Base-by-base conservation (phyloP, 2,888 invertebrate genomes). In the Congeria kusceri region DNA sequence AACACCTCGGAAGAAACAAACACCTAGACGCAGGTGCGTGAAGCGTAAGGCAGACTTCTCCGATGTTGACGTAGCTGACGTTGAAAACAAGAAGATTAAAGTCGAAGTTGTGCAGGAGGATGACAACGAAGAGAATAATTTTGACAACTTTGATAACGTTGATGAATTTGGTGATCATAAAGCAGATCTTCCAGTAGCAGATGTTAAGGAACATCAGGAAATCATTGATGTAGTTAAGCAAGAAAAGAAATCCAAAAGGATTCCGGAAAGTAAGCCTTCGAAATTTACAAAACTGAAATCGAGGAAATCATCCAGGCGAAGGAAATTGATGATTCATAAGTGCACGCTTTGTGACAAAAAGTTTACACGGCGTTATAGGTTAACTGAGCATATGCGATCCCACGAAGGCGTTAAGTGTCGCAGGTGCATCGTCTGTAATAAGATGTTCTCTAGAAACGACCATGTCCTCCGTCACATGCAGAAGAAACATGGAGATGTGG, bases 381-480 rank as follows among this genome's bases (percentile, higher is more conserved):
- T 75, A 7, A 59, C 63, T 7, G 68, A 69, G 25, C 78, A 78
- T 47, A 73, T 65, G 64, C 59, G 64, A n/a, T 56, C 59, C 11
- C 78, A 78, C 69, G 29, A 46, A 23, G 78, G 73, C 15, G 62
- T 65, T 13, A 68, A 68, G 18, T 46, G 61, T 3, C 53, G 65
- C 63, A 44, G 67, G 15, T 81, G 81, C 49, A 56, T 73, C 7
- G 72, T 76, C 15, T 82, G 82, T 44, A 39, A 29, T 3, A 68
- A 64, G 28, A 15, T 46, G 39, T 82, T 82, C 56, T 39, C 27
- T 13, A 64, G 78, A 28, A 53, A 65, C 13, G 67, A 72, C 44
- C 78, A 82, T 49, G 65, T 78, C 5, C 56, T 82, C 0, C 49
- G 82, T n/a, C 82, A 82, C 46, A 71, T 82, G 65, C 39, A 23